These are phyloP conservation scores for Herpetotheres cachinnans DNA, from an alignment of 2,113 vertebrate species.

Conservation along the genomic window DNA sequence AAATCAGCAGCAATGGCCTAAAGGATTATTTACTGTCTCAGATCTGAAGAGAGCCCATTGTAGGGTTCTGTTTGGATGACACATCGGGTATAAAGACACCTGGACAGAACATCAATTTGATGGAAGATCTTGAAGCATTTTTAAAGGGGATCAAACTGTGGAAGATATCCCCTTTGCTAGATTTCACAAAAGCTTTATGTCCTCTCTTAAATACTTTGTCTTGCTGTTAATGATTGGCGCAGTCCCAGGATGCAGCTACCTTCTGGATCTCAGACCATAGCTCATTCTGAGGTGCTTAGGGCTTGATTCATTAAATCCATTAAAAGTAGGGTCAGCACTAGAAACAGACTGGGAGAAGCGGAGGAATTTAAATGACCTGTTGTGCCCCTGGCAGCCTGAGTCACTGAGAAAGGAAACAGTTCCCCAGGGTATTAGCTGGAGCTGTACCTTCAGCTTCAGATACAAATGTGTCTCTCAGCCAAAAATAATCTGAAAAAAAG, in stretches of 20 bases:
- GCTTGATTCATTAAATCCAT: background rate
- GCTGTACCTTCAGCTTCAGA: background rate
- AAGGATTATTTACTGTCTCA: background rate
- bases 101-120: background rate
- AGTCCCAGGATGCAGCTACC: background rate
- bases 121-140: background rate
- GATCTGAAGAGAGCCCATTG: background rate
- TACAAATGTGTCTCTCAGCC: background rate
- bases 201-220: background rate
- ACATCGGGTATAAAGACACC: background rate
- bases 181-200: background rate
- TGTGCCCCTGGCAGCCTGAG: background rate
- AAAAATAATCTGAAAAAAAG: background rate
- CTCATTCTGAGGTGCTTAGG: background rate
- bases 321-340: background rate
- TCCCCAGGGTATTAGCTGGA: background rate
- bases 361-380: background rate
- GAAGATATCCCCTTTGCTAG: background rate
- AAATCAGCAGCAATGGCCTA: background rate
- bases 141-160: background rate
- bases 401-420: background rate
- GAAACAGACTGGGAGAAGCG: background rate
- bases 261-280: background rate
- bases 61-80: background rate
- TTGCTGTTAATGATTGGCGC: background rate